phyloP scores from a whole-genome alignment of 30 jellyfish, hydroid and myxozoan genomes.

The Haliclystus octoradiatus region DNA sequence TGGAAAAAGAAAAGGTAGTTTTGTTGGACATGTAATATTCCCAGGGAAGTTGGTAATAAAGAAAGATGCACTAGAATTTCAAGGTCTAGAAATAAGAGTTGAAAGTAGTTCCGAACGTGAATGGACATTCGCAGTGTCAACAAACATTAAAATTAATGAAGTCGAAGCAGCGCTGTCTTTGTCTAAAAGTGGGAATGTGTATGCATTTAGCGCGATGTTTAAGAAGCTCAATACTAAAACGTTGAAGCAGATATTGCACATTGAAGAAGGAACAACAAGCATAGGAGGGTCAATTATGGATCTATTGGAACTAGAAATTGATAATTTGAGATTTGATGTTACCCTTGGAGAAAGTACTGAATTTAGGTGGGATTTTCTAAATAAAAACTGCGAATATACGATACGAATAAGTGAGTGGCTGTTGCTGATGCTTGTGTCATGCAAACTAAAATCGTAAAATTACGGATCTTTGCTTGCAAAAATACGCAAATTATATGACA shows the following conservation, averaged over 20 bases:
- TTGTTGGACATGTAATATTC: not conserved
- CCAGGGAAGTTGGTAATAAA: not conserved
- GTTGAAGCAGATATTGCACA: no score
- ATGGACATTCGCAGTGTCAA: not conserved
- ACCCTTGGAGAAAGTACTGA: no score
- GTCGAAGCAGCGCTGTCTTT: not conserved
- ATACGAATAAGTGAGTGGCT: no score
- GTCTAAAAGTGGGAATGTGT: not conserved
- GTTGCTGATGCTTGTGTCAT: no score
- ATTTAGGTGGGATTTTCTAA: no score
- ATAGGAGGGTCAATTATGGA: no score
- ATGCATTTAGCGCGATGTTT: not conserved
- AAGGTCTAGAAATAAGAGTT: not conserved
- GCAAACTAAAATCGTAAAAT: no score
- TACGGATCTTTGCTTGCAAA: no score
- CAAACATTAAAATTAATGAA: not conserved
- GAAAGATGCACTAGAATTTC: not conserved
- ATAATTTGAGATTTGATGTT: no score
- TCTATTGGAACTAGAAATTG: no score
- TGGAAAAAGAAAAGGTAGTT: not conserved
- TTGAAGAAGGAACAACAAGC: not conserved
- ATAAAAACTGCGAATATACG: no score
- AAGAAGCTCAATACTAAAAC: not conserved
- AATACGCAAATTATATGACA: no score
- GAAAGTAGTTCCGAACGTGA: not conserved